A percentile compares a stretch with the other conserved stretches of the same genome.
phyloP scores from a whole-genome alignment of 1,140 invertebrate genomes.

The Meloidogyne hapla region DNA sequence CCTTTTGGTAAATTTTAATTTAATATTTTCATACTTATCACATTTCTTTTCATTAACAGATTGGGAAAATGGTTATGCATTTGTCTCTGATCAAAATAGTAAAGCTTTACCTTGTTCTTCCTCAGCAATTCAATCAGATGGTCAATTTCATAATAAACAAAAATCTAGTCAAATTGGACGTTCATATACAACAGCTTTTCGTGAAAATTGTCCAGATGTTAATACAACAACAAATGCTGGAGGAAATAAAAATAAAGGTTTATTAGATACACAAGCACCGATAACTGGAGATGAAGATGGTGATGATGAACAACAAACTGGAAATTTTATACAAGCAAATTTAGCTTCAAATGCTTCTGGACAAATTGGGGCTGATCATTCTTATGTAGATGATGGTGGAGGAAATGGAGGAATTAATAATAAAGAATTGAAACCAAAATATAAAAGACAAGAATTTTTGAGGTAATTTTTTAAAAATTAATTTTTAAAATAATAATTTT shows the following conservation, averaged over 20 bases:
- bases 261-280: slow-evolving; percentile 61
- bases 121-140: slow-evolving; percentile 8
- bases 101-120: not conserved
- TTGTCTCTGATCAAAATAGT: slow-evolving; percentile 34
- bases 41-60: slow-evolving; percentile 50
- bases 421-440: slow-evolving; percentile 58
- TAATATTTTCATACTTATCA: not conserved
- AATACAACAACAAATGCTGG: slow-evolving; percentile 38
- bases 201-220: slow-evolving; percentile 52
- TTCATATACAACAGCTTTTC: slow-evolving; percentile 62
- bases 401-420: slow-evolving; percentile 57
- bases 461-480: slow-evolving; percentile 26
- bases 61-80: slow-evolving; percentile 63
- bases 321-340: not conserved
- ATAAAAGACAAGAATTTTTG: slow-evolving; percentile 63
- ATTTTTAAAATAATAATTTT: not conserved
- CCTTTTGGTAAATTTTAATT: slow-evolving; percentile 2
- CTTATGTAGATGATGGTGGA: slow-evolving; percentile 41
- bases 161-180: slow-evolving; percentile 54
- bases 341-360: not conserved
- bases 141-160: slow-evolving; percentile 52
- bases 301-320: slow-evolving; percentile 43
- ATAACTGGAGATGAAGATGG: slow-evolving; percentile 62
- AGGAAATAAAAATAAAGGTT: slow-evolving; percentile 31
- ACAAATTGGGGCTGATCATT: not conserved